Conservation (phyloP, 2,888 invertebrate species). For the Lasioglossum calceatum region DNA sequence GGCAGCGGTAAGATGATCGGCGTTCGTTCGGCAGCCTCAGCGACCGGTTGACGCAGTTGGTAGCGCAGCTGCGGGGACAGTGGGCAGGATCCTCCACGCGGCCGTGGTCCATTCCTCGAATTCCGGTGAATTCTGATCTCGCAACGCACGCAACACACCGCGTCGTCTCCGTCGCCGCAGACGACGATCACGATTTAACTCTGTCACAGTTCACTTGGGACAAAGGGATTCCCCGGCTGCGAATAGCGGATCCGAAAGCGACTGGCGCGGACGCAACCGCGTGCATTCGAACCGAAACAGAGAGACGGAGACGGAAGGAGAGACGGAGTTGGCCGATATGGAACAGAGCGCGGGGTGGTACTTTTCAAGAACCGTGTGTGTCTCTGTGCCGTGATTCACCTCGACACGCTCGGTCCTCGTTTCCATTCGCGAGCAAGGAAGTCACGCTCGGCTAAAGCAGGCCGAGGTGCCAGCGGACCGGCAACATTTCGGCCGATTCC, state of each 20-base stretch:
- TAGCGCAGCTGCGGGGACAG: conserved; percentile 27
- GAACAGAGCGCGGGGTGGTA: background rate
- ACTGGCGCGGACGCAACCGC: conserved; percentile 12
- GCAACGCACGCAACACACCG: conserved; percentile 34
- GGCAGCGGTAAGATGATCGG: conserved; percentile 1
- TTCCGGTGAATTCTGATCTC: conserved; percentile 40
- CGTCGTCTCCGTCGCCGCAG: background rate
- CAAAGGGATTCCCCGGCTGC: conserved; percentile 45
- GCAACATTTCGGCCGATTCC: conserved; percentile 13
- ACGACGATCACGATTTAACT: conserved; percentile 47
- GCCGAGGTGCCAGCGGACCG: background rate
- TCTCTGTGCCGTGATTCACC: conserved; percentile 28
- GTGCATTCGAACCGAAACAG: conserved; percentile 2
- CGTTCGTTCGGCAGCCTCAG: conserved; percentile 15
- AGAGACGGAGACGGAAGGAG: background rate
- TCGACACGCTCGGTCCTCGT: conserved; percentile 21
- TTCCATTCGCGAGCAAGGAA: conserved; percentile 3
- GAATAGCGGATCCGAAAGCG: conserved; percentile 21
- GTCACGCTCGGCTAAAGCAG: conserved; percentile 32
- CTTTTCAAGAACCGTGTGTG: background rate
- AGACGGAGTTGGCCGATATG: background rate
- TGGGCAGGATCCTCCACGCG: conserved; percentile 30
- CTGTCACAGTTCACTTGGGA: conserved; percentile 54
- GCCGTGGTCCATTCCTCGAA: conserved; percentile 43
- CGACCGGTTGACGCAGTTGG: conserved; percentile 50